Conservation (phyloP, 2,797 vertebrate species). For the Alca torda region DNA sequence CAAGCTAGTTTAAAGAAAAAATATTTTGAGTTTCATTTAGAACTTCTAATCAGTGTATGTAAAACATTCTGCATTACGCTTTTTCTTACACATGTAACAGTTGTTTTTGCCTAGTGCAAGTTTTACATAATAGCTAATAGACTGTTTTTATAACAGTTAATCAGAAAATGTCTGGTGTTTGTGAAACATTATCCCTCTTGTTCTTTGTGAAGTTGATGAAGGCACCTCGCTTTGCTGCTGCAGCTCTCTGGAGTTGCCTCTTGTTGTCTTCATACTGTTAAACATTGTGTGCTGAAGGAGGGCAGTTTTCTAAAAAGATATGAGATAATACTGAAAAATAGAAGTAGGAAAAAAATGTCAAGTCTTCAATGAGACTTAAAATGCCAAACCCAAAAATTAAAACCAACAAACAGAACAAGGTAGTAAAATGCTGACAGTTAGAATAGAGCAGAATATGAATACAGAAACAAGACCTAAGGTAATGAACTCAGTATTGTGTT, state of each 20-base stretch:
- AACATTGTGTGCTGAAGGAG: neutral
- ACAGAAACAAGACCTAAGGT: neutral
- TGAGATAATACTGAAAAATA: neutral
- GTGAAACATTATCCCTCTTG: neutral
- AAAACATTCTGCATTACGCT: neutral
- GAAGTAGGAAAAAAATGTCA: neutral
- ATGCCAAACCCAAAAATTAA: neutral
- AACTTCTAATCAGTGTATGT: neutral
- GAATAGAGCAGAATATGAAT: neutral
- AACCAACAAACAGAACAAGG: neutral
- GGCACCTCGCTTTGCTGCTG: neutral
- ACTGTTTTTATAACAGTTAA: neutral
- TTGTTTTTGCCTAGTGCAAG: neutral
- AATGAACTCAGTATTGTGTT: neutral
- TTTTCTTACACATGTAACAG: neutral
- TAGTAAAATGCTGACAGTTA: neutral
- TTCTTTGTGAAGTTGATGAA: neutral
- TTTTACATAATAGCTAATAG: neutral
- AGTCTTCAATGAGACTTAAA: neutral
- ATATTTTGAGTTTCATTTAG: neutral
- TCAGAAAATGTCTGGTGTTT: neutral
- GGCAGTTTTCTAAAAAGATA: neutral
- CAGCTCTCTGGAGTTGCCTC: neutral
- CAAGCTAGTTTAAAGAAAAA: neutral
- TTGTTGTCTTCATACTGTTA: neutral